Evolutionary conservation across 2,888 invertebrate genomes (phyloP).

Genomic region (Acanthopleura granulata): DNA sequence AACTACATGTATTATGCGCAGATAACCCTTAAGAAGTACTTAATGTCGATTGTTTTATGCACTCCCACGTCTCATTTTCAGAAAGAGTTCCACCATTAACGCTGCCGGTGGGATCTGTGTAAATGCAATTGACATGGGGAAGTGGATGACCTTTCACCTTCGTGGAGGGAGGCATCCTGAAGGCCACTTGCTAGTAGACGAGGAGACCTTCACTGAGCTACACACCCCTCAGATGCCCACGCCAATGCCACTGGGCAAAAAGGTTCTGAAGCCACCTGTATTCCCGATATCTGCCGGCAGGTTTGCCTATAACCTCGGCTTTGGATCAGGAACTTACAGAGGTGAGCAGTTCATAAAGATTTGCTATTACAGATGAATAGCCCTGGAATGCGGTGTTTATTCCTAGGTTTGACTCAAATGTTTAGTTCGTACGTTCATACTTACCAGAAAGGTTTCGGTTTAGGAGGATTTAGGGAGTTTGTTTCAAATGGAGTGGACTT

Average conservation of each 20-base stretch:
- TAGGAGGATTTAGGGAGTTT: too few relatives aligned
- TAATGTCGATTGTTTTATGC: too few relatives aligned
- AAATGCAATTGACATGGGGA: slow-evolving; percentile 52
- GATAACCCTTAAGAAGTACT: too few relatives aligned
- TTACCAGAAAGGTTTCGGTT: too few relatives aligned
- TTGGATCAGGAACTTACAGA: slow-evolving; percentile 61
- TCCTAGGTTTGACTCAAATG: too few relatives aligned
- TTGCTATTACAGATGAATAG: too few relatives aligned
- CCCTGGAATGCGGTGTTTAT: too few relatives aligned
- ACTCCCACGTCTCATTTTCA: neutral
- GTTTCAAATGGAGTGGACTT: too few relatives aligned
- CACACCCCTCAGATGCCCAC: slow-evolving; percentile 37
- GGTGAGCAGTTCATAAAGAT: slow-evolving; percentile 37
- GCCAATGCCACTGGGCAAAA: slow-evolving; percentile 11
- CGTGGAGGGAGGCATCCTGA: slow-evolving; percentile 40
- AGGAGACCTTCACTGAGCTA: slow-evolving; percentile 29
- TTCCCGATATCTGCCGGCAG: slow-evolving; percentile 35
- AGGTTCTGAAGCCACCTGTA: slow-evolving; percentile 24
- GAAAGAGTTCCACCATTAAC: neutral
- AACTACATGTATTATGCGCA: too few relatives aligned
- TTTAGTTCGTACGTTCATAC: too few relatives aligned
- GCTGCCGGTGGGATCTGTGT: slow-evolving; percentile 64
- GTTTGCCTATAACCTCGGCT: slow-evolving; percentile 55
- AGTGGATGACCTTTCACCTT: slow-evolving; percentile 46
- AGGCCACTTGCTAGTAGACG: slow-evolving; percentile 39